Base-by-base conservation (phyloP, 2,113 vertebrate genomes). In the Mesocricetus auratus region DNA sequence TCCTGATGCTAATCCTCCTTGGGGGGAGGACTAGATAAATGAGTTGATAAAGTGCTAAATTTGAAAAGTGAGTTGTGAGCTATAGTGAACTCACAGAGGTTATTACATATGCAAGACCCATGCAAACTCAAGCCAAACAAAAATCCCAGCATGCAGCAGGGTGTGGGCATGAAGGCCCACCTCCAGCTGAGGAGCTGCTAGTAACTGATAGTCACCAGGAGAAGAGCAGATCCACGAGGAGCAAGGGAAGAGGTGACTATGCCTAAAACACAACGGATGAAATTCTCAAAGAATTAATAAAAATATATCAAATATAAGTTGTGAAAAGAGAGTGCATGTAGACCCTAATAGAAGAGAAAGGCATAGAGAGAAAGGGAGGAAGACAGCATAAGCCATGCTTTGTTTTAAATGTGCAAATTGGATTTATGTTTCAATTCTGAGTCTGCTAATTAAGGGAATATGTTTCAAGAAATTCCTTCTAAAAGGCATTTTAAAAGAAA, bases 401-500 rank as follows among this genome's bases (percentile, higher is more conserved):
- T 83, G 7, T 74, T 93, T 93, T 73, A 85, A 95, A 90, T 2
- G 24, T 64, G 66, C 7, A 73, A 92, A 79, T 15, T 53, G 17
- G 22, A 39, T 95, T 50, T 50, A 69, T 36, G 3, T 53, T 93
- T 93, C 45, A 19, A 7, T 66, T 42, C 62, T 83, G 45, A 86
- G 86, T 94, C 69, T 74, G 62, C 75, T 24, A 31, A 90, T 33
- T 94, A 60, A 94, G 13, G 24, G 91, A 69, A 85, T 75, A 8
- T 19, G 45, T 26, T 45, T 86, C 90, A 96, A 97, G 39, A 86
- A 89, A 82, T 74, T 22, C 6, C 60, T 90, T 94, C 45, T 74
- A 92, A 91, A 95, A 88, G 50, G 42, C 22, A 62, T 53, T 78
- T 95, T 87, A 60, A 31, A 74, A 93, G 92, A 90, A 96, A 21